Percentiles rank a stretch among this genome's conserved stretches.
Conservation (phyloP, 1,140 invertebrate genomes). For the Vanessa atalanta region DNA sequence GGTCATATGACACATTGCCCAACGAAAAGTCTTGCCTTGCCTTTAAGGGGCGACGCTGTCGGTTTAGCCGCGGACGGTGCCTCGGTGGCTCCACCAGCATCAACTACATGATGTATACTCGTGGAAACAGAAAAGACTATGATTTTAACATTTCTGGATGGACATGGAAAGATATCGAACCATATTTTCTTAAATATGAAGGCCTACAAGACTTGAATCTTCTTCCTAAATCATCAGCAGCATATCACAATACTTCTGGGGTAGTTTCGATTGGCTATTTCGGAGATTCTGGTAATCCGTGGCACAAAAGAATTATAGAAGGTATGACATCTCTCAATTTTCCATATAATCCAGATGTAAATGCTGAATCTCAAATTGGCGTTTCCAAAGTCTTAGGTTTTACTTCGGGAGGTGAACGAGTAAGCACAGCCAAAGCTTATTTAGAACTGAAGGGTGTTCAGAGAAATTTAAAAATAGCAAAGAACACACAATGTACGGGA, state of each 20-base stretch:
- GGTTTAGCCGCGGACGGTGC: constrained; percentile 75
- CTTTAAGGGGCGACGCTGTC: constrained; percentile 42
- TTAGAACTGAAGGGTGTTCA: constrained; percentile 73
- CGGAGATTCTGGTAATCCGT: constrained; percentile 80
- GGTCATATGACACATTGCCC: constrained; percentile 54
- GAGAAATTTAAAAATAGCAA: constrained; percentile 85
- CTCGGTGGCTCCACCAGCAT: constrained; percentile 88
- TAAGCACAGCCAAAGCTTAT: constrained; percentile 53
- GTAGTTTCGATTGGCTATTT: constrained; percentile 82
- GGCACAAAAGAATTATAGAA: constrained; percentile 77
- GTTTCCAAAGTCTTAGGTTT: constrained; percentile 60
- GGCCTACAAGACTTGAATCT: constrained; percentile 43
- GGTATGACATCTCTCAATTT: constrained; percentile 73
- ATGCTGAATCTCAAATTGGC: constrained; percentile 81
- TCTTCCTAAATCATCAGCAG: constrained; percentile 46
- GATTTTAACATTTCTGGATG: constrained; percentile 51
- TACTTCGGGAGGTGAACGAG: constrained; percentile 49
- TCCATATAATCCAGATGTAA: constrained; percentile 78
- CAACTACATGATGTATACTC: constrained; percentile 91
- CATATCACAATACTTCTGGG: constrained; percentile 82
- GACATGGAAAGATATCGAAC: constrained; percentile 53
- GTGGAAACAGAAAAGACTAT: constrained; percentile 87
- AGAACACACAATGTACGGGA: constrained; percentile 84
- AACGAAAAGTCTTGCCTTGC: constrained; percentile 59
- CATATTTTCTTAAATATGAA: constrained; percentile 59